Conservation (phyloP, 2,888 invertebrate species). For the Lutraria lutraria region DNA sequence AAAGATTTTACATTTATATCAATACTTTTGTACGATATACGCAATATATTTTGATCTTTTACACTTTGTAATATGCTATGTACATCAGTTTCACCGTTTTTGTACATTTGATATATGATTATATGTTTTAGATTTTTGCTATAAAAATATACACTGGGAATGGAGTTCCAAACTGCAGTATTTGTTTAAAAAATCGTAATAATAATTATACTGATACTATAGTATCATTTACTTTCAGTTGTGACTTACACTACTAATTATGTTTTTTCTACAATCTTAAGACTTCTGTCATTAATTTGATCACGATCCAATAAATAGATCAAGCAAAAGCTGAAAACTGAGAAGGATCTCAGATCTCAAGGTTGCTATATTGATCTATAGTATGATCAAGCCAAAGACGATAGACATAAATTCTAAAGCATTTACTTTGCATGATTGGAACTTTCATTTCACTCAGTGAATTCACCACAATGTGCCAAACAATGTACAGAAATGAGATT, state of each 20-base stretch:
- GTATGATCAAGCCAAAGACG: too few species aligned
- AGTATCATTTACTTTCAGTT: too few species aligned
- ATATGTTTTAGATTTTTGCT: not conserved
- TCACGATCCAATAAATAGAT: too few species aligned
- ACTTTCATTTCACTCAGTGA: conserved; percentile 17
- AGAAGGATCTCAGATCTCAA: too few species aligned
- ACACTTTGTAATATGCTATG: not conserved
- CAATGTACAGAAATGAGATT: conserved; percentile 54
- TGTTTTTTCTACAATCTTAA: too few species aligned
- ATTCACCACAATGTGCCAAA: conserved; percentile 57
- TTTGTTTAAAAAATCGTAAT: not conserved
- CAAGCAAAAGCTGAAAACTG: too few species aligned
- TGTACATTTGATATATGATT: not conserved
- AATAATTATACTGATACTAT: too few species aligned
- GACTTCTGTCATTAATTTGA: too few species aligned
- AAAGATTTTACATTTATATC: not conserved
- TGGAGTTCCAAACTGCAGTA: not conserved
- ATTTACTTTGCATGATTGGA: conserved; percentile 2
- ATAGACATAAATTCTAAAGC: not conserved
- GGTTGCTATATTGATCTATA: too few species aligned
- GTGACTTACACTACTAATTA: too few species aligned
- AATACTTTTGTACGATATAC: not conserved
- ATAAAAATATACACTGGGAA: conserved; percentile 18
- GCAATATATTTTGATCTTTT: not conserved
- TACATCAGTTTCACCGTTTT: conserved; percentile 3